Percentiles rank a stretch among this genome's conserved stretches.
Evolutionary conservation across 92 coral and sea anemone genomes (phyloP).

Genomic region (Hydrozoanthus gracilis): DNA sequence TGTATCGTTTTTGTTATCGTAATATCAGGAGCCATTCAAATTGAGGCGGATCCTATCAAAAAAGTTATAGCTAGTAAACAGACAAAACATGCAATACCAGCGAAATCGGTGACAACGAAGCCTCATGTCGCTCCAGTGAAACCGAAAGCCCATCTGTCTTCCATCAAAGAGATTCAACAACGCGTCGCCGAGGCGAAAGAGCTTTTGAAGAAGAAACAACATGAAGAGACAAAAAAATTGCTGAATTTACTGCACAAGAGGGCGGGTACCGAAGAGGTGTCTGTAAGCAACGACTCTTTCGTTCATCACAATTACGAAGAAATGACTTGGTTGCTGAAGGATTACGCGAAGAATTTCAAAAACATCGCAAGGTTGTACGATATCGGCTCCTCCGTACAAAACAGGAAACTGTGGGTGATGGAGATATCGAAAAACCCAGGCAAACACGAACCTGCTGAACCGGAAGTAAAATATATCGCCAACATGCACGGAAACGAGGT

Average conservation of each 20-base stretch:
- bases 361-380: constrained; percentile 81
- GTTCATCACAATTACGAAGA: constrained; percentile 97
- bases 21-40: not conserved
- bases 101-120: not conserved
- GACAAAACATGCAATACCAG: constrained; percentile 35
- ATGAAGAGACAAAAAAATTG: constrained; percentile 34
- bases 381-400: constrained; percentile 92
- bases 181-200: constrained; percentile 56
- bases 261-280: constrained; percentile 50
- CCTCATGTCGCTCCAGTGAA: not conserved
- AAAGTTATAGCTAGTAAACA: not conserved
- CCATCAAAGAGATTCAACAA: constrained; percentile 62
- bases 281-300: constrained; percentile 72
- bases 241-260: constrained; percentile 42
- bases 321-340: constrained; percentile 96
- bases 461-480: constrained; percentile 89
- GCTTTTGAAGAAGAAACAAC: constrained; percentile 41
- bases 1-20: not conserved
- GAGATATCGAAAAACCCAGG: constrained; percentile 91
- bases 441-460: constrained; percentile 80
- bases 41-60: constrained; percentile 30
- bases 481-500: constrained; percentile 97
- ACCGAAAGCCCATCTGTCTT: constrained; percentile 15
- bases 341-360: constrained; percentile 77
- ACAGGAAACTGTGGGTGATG: constrained; percentile 97